Percentiles rank a stretch among this genome's conserved stretches.
phyloP scores from a whole-genome alignment of 2,113 vertebrate genomes.

The Lampris megalopsis region DNA sequence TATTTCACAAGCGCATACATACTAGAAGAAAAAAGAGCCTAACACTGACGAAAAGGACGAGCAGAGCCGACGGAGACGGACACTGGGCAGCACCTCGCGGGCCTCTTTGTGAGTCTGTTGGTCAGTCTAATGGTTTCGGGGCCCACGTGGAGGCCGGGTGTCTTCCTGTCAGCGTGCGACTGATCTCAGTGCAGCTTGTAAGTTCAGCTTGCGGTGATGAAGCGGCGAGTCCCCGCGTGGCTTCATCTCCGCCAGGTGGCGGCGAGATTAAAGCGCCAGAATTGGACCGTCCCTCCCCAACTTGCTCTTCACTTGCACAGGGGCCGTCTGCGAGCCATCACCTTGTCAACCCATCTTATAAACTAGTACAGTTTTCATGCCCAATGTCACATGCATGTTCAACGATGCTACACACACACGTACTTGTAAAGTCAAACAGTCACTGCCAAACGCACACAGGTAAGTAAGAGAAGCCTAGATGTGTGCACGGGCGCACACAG shows the following conservation, averaged over 20 bases:
- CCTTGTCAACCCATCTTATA: slow-evolving; percentile 62
- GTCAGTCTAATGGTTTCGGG: slow-evolving; percentile 9
- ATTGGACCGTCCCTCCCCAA: slow-evolving; percentile 6
- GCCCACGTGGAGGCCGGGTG: slow-evolving; percentile 19
- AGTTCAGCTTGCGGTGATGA: slow-evolving; percentile 36
- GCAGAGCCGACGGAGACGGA: slow-evolving; percentile 28
- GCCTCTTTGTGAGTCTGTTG: slow-evolving; percentile 11
- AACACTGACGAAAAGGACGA: slow-evolving; percentile 65
- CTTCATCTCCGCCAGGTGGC: slow-evolving; percentile 14
- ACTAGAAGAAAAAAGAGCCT: slow-evolving; percentile 59
- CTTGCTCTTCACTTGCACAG: neutral
- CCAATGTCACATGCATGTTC: slow-evolving; percentile 35
- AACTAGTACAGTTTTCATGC: slow-evolving; percentile 32
- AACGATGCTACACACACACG: slow-evolving; percentile 16
- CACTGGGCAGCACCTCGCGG: slow-evolving; percentile 2
- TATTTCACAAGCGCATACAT: slow-evolving; percentile 62
- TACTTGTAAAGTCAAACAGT: neutral
- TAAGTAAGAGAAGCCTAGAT: neutral
- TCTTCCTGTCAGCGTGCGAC: slow-evolving; percentile 16
- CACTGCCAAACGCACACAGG: slow-evolving; percentile 8
- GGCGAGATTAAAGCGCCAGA: slow-evolving; percentile 28
- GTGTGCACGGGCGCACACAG: neutral
- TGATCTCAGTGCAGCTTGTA: slow-evolving; percentile 19
- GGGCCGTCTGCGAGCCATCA: slow-evolving; percentile 41
- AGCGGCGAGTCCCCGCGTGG: slow-evolving; percentile 19